Evolutionary conservation across 2,113 vertebrate species (phyloP).

Genomic region (Malurus alboscapulatus): DNA sequence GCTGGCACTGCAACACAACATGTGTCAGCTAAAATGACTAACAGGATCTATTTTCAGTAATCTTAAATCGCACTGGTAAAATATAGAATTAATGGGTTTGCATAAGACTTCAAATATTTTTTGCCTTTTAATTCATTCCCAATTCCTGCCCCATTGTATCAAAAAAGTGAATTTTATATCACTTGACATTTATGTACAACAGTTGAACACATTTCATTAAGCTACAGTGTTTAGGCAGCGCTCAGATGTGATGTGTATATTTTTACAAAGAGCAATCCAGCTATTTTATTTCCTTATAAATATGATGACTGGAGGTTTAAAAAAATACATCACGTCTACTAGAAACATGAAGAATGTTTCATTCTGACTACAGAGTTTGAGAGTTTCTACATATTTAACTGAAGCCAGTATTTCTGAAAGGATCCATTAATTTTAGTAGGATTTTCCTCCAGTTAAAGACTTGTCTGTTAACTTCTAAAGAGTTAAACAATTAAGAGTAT

Average conservation of each 20-base stretch:
- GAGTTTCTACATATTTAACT: neutral
- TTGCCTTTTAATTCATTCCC: conserved; percentile 49
- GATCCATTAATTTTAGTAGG: neutral
- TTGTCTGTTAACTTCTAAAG: neutral
- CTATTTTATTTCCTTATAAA: conserved; percentile 57
- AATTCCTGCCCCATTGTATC: conserved; percentile 50
- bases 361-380: neutral
- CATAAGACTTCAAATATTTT: conserved; percentile 59
- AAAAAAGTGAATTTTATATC: conserved; percentile 66
- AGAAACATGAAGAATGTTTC: neutral
- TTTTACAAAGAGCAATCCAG: conserved; percentile 58
- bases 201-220: conserved; percentile 63
- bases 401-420: neutral
- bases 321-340: conserved; percentile 18
- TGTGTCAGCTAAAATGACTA: conserved; percentile 60
- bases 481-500: neutral
- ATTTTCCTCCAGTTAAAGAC: neutral
- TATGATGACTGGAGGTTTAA: conserved; percentile 14
- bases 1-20: conserved; percentile 63
- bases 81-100: conserved; percentile 68
- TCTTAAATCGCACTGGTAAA: conserved; percentile 67
- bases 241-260: conserved; percentile 40
- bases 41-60: conserved; percentile 68
- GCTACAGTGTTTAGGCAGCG: conserved; percentile 46
- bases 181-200: conserved; percentile 61